Evolutionary conservation across 2,113 vertebrate species (phyloP).

Genomic region (Sitta europaea): DNA sequence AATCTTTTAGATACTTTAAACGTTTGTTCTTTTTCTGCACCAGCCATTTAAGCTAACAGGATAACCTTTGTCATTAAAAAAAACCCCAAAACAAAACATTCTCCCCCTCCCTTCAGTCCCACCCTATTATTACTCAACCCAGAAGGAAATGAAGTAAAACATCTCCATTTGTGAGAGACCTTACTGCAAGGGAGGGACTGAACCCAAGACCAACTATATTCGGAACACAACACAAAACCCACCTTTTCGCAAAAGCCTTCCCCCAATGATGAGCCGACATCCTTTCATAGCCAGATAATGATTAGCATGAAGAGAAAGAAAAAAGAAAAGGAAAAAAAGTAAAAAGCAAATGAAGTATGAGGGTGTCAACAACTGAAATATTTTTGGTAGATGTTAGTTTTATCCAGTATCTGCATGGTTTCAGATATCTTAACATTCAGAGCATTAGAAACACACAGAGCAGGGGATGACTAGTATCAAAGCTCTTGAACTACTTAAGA

Average conservation of each 20-base stretch:
- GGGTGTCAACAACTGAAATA: neutral
- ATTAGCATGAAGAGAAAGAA: slow-evolving; percentile 63
- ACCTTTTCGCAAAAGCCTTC: slow-evolving; percentile 70
- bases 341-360: slow-evolving; percentile 65
- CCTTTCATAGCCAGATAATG: slow-evolving; percentile 70
- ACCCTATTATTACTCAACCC: neutral
- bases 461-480: neutral
- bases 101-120: neutral
- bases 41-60: neutral
- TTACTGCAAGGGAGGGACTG: neutral
- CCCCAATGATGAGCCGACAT: slow-evolving; percentile 67
- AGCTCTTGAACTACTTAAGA: neutral
- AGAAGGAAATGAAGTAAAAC: neutral
- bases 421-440: neutral
- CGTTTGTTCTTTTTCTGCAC: neutral
- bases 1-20: neutral
- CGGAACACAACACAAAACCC: slow-evolving; percentile 45
- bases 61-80: neutral
- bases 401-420: neutral
- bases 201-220: neutral
- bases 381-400: neutral
- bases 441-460: neutral
- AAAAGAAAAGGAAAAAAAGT: slow-evolving; percentile 58
- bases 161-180: neutral
- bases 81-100: neutral